phyloP scores from a whole-genome alignment of 1,140 invertebrate genomes.

The Planococcus citri region DNA sequence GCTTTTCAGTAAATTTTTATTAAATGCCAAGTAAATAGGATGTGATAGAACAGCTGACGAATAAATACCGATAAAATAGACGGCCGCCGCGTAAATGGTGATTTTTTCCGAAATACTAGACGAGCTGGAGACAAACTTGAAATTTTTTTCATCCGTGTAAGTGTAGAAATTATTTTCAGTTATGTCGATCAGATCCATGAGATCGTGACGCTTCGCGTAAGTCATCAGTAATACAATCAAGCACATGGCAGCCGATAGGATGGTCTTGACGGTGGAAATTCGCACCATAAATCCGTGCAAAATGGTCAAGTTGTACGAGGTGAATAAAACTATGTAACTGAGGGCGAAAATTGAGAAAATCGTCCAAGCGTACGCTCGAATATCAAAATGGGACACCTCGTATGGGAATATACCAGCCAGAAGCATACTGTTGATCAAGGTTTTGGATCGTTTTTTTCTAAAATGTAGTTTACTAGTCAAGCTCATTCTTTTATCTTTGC shows the following conservation, averaged over 20 bases:
- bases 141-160: not conserved
- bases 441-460: not conserved
- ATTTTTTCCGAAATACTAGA: not conserved
- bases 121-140: not conserved
- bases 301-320: not conserved
- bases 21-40: not conserved
- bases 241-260: not conserved
- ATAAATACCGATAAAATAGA: not conserved
- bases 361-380: not conserved
- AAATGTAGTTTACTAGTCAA: not conserved
- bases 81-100: not conserved
- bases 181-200: not conserved
- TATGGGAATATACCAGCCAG: not conserved
- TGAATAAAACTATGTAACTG: not conserved
- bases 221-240: not conserved
- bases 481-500: not conserved
- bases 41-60: not conserved
- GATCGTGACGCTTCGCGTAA: not conserved
- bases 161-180: not conserved
- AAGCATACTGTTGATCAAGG: not conserved
- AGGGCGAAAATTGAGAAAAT: not conserved
- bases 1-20: not conserved
- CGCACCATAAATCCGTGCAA: not conserved
- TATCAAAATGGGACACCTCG: not conserved
- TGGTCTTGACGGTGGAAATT: not conserved